A percentile compares a stretch with the other conserved stretches of the same genome.
These are phyloP conservation scores for Clarias platycephalus DNA, from an alignment of 2,797 vertebrate species.

Conservation along the genomic window DNA sequence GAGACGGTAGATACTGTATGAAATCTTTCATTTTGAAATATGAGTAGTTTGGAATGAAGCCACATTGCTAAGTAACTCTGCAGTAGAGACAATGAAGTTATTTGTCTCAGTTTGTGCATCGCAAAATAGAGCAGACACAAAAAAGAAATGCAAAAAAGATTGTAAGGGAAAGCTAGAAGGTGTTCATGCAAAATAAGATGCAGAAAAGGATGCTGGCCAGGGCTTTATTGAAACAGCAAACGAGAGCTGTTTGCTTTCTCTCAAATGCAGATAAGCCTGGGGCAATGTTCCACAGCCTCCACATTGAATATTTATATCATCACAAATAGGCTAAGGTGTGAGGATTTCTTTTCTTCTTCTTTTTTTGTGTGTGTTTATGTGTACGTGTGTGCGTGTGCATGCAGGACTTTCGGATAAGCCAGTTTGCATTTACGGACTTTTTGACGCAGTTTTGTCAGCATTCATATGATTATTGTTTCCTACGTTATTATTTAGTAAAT, in stretches of 20 bases:
- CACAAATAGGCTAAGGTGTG: constrained; percentile 42
- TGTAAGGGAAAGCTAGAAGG: constrained; percentile 4
- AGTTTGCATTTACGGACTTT: not conserved
- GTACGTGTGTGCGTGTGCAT: not conserved
- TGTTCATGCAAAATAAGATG: constrained; percentile 28
- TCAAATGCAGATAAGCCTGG: constrained; percentile 72
- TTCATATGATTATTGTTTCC: not conserved
- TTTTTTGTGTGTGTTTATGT: not conserved
- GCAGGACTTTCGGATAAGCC: not conserved
- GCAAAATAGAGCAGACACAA: constrained; percentile 12
- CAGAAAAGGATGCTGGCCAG: constrained; percentile 54
- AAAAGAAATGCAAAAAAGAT: constrained; percentile 11
- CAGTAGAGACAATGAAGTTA: constrained; percentile 21
- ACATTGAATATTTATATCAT: constrained; percentile 52
- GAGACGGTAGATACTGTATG: not conserved
- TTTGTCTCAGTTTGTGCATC: constrained; percentile 26
- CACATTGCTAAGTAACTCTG: constrained; percentile 2
- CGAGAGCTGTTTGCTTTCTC: constrained; percentile 59
- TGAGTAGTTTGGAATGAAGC: constrained; percentile 26
- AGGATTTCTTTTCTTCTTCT: not conserved
- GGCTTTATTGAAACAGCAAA: constrained; percentile 63
- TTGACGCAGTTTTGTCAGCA: not conserved
- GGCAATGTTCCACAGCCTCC: constrained; percentile 67
- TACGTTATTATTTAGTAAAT: not conserved
- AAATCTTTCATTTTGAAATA: constrained; percentile 14